Evolutionary conservation across 92 coral and sea anemone genomes (phyloP).

Genomic region (Actinernus sp.): DNA sequence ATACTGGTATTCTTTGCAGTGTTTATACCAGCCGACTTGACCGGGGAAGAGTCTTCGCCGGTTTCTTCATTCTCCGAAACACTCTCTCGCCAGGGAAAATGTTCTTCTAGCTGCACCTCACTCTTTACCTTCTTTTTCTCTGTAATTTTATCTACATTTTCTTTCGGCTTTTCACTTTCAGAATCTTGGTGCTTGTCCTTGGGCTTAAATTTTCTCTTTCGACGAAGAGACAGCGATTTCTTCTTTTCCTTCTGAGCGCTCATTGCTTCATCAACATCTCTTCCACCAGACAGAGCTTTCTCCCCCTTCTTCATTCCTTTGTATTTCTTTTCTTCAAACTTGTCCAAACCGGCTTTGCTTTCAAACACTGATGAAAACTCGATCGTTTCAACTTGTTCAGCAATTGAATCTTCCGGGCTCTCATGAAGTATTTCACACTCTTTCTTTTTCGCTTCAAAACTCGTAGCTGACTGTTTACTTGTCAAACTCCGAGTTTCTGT

Average conservation of each 20-base stretch:
- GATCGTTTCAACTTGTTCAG: background rate
- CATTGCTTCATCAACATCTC: background rate
- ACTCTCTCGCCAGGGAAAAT: background rate
- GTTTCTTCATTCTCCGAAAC: background rate
- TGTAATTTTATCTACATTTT: background rate
- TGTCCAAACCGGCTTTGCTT: background rate
- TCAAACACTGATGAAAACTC: background rate
- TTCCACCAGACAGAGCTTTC: background rate
- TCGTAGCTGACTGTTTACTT: background rate
- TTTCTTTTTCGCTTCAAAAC: background rate
- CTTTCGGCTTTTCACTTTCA: background rate
- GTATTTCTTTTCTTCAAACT: slow-evolving; percentile 11
- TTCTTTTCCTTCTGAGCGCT: slow-evolving; percentile 9
- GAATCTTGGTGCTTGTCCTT: slow-evolving; percentile 1
- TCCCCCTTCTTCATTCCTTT: slow-evolving; percentile 2
- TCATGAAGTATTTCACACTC: background rate
- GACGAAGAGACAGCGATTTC: background rate
- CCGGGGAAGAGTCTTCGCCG: background rate
- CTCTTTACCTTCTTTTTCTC: background rate
- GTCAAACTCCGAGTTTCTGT: too few species aligned
- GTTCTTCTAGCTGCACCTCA: background rate
- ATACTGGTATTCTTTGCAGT: background rate
- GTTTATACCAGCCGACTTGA: background rate
- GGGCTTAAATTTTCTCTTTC: background rate
- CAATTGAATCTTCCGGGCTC: background rate